Evolutionary conservation across 2,888 invertebrate genomes (phyloP), one percentile per base, ranked within the genome.

Genomic region (Chrysotoxum bicinctum): DNA sequence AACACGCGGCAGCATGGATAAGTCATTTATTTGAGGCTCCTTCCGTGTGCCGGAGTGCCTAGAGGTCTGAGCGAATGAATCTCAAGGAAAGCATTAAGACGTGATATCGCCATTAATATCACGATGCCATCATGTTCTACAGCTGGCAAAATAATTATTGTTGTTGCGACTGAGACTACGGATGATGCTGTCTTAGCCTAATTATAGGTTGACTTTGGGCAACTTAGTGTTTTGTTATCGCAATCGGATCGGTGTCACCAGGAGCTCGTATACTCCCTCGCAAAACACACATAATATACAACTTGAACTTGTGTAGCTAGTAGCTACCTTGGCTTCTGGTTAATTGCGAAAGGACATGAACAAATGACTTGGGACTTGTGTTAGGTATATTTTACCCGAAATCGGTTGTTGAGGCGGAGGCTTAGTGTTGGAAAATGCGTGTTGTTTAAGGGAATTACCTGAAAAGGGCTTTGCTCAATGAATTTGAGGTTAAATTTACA

Each of bases 161-260:
- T 35, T 56, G 56, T 50, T 32, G 54, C 9, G 23, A 2, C 2
- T 50, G 50, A 14, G 32, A 10, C 8, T 54, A 19, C 23, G 58
- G 40, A 60, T 60, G 23, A 60, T 37, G n/a, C 21, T 60, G 40
- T 60, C 60, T 60, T 23, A 40, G 23, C 23, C 40, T 60, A 56
- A 56, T 60, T 60, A 60, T 26, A 23, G 60, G 40, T 60, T 60
- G 21, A 60, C 60, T 60, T 40, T 60, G 40, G 60, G 60, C 60
- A 40, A 60, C 60, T 60, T 40, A 60, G 26, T 60, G 60, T 60
- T 37, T 40, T 60, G 37, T 40, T 60, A 60, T 60, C 60, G 60
- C 40, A 60, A 60, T 40, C 16, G 23, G 16, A 60, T 40, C 23
- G 60, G 23, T 60, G 40, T 60, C 23, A 37, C 37, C 37, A 60